Base-by-base conservation (phyloP, 35 echinoderm and acorn worm genomes). In the Diadema setosum region DNA sequence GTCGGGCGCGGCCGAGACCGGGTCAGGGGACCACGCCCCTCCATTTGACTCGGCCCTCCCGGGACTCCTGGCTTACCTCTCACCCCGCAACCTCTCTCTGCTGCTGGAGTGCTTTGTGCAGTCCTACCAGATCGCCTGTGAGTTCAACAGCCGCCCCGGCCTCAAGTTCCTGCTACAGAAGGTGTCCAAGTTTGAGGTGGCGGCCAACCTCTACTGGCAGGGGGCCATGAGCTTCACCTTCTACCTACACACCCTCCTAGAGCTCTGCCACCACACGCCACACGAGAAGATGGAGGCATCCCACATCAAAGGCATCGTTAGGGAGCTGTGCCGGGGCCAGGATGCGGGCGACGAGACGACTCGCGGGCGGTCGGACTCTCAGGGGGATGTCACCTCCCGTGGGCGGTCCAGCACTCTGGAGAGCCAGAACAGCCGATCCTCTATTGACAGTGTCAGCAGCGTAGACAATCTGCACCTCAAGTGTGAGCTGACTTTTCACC, bases 151-250 rank as follows among this genome's bases (percentile, higher is more conserved):
- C 46, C 64, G 96, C 17, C 96, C 96, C 36, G 96, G 96, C 1
- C 65, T 99, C 55, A 99, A 99, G 89, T 99, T 99, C 50, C 90
- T 99, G n/a, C 87, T 99, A 2, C 96, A 99, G 90, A 99, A 99
- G 43, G 96, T 99, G 4, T 85, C 96, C 40, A 99, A 92, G 83
- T 94, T 99, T 75, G 92, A 94, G 61, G 93, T 99, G 44, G 85
- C 96, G 21, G 96, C 93, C 24, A 99, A 99, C 59, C 60, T 94
- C 39, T 99, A 99, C 70, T 92, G 93, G 89, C 96, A 99, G 52
- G 92, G 91, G 21, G 91, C 88, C 4, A 91, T 99, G 86, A 99
- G 96, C 70, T 99, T 99, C 56, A 99, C 96, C 18, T 99, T 99
- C 82, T 99, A 99, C 59, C 81, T 94, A 14, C 96, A 99, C 75